Evolutionary conservation across 1,140 invertebrate species (phyloP), one percentile per base, ranked within the genome.

Genomic region (Drosophila nasuta): DNA sequence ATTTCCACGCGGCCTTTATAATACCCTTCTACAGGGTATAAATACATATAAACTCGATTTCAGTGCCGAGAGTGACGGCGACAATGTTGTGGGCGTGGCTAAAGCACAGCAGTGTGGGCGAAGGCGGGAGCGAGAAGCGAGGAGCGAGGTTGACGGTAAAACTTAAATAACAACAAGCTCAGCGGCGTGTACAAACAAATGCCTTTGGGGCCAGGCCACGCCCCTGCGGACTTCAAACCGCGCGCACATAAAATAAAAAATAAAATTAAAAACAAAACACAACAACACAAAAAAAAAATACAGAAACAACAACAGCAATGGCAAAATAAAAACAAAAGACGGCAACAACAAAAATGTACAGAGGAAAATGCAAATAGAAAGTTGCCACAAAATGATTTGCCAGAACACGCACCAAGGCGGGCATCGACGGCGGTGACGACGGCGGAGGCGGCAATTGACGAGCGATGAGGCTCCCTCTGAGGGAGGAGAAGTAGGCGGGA

Each of bases 351-450:
- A 7, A 25, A 25, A 25, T 25, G 20, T 48, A 25, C 15, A 48
- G 13, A 15, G 54, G 5, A 30, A 83, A 81, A 85, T 75, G 70
- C 75, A 81, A 81, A 86, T 86, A 81, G 71, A 78, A 86, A 66
- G 65, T 66, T 86, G 54, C 63, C 59, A 69, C 82, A 85, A 78
- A 86, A 81, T 81, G 75, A 81, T 81, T 81, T 86, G 78, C 20
- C 81, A 25, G 45, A 15, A 45, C 71, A 78, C 75, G 63, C 67
- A 75, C 58, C 7, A 20, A 8, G 15, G n/a, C 4, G 35, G 51
- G 35, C 41, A 15, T 10, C 4, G 11, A 15, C 5, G 13, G 8
- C 11, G 33, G 7, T 38, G 30, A 33, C 5, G 43, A 28, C 3
- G 11, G 20, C 10, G 20, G 7, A 4, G 33, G 33, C 5, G 15